Evolutionary conservation across 1,140 invertebrate species (phyloP), one percentile per base, ranked within the genome.

Genomic region (Lepidostoma basale): DNA sequence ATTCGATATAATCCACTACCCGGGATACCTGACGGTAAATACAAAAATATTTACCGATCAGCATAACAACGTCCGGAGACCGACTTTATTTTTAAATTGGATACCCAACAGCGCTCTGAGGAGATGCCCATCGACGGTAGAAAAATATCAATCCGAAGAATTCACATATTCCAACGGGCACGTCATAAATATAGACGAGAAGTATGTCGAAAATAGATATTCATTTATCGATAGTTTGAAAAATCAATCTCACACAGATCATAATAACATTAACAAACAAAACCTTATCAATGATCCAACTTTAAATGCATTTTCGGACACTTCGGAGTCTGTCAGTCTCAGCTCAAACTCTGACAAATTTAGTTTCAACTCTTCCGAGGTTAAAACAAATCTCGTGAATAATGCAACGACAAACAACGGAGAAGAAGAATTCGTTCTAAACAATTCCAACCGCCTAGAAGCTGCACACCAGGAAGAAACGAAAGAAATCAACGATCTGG

Each of bases 61-160:
- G 74, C 89, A 91, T 67, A 88, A 88, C 73, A 86, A 87, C 62
- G 85, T 86, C 0, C 88, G 87, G 71, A 84, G 90, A 45, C 92
- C 93, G 0, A 97, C 94, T 0, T 78, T 97, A 0, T 89, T 95
- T 67, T 84, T 98, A 0, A 95, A 92, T 56, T 98, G 96, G 96
- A 95, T 97, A 73, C 95, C 96, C 0, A 97, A 97, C 77, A 88
- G 88, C 2, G 93, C 93, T 0, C 78, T 97, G n/a, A 88, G 90
- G 62, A 95, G 91, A 79, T 93, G 95, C 77, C 93, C 93, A 1
- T 88, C 87, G 3, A 88, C 90, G 16, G 83, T 92, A 20, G 89
- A 92, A 75, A 92, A 86, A 36, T 78, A 78, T 58, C 78, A 77
- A 2, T 76, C 74, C 36, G 79, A 82, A 9, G 80, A 82, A 39